Evolutionary conservation across 2,113 vertebrate genomes (phyloP).

Genomic region (Boulengeromyrus knoepffleri): DNA sequence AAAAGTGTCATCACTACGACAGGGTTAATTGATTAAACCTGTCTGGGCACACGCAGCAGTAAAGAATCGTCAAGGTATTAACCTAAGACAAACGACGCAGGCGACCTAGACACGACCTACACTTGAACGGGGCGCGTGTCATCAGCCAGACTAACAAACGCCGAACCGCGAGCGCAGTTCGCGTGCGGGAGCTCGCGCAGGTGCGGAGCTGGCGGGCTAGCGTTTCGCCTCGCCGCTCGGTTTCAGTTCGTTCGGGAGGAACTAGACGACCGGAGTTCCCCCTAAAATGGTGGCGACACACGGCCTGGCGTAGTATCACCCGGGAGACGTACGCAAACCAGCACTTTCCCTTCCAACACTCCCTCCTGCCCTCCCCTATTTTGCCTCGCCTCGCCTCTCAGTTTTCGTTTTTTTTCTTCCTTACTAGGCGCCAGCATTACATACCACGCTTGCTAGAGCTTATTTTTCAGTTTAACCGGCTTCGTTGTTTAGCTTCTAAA

Average conservation of each 20-base stretch:
- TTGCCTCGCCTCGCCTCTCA: constrained; percentile 14
- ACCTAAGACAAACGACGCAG: not conserved
- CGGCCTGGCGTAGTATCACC: constrained; percentile 8
- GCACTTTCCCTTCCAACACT: constrained; percentile 20
- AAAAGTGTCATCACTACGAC: not conserved
- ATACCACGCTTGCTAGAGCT: not conserved
- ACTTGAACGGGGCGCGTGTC: not conserved
- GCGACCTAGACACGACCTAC: not conserved
- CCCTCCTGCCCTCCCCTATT: constrained; percentile 29
- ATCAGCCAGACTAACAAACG: not conserved
- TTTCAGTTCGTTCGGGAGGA: constrained; percentile 2
- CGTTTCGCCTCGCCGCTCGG: not conserved
- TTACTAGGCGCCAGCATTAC: not conserved
- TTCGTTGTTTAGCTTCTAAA: not conserved
- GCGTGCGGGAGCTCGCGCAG: not conserved
- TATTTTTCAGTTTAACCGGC: not conserved
- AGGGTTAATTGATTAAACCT: not conserved
- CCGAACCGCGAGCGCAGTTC: not conserved
- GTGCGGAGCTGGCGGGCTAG: not conserved
- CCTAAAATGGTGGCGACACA: constrained; percentile 45
- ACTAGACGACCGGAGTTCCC: constrained; percentile 30
- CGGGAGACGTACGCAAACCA: constrained; percentile 20
- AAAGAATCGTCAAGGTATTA: not conserved
- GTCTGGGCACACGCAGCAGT: not conserved
- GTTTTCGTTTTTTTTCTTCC: not conserved